Percentiles rank a stretch among this genome's conserved stretches.
Evolutionary conservation across 2,888 invertebrate species (phyloP).

Genomic region (Chironomus riparius): DNA sequence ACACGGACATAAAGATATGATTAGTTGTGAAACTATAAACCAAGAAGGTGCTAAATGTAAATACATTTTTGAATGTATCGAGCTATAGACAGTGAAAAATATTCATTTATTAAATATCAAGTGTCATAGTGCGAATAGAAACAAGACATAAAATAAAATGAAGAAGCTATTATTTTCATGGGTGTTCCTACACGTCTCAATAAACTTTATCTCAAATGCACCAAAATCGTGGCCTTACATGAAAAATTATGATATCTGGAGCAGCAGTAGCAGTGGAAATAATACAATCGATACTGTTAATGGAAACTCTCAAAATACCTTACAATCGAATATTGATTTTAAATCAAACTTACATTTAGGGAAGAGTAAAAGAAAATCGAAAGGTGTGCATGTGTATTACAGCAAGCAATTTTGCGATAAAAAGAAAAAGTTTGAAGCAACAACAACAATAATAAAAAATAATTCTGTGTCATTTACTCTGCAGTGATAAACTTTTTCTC

Average conservation of each 20-base stretch:
- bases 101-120: too few relatives aligned
- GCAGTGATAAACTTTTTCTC: slow-evolving; percentile 75
- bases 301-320: neutral
- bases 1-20: neutral
- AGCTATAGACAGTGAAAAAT: too few relatives aligned
- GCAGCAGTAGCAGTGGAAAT: neutral
- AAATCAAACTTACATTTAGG: too few relatives aligned
- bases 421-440: neutral
- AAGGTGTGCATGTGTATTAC: slow-evolving; percentile 6
- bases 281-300: neutral
- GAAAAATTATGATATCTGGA: slow-evolving; percentile 40
- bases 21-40: neutral
- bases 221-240: slow-evolving; percentile 36
- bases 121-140: neutral
- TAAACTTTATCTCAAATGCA: neutral
- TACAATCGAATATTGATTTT: too few relatives aligned
- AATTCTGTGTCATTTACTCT: slow-evolving; percentile 28
- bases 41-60: neutral
- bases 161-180: neutral
- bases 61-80: neutral
- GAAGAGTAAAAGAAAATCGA: slow-evolving; percentile 2
- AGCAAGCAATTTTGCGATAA: neutral
- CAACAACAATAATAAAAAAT: too few relatives aligned
- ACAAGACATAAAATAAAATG: neutral
- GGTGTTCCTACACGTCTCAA: neutral